Evolutionary conservation across 2,113 vertebrate species (phyloP).

Genomic region (Saccopteryx bilineata): DNA sequence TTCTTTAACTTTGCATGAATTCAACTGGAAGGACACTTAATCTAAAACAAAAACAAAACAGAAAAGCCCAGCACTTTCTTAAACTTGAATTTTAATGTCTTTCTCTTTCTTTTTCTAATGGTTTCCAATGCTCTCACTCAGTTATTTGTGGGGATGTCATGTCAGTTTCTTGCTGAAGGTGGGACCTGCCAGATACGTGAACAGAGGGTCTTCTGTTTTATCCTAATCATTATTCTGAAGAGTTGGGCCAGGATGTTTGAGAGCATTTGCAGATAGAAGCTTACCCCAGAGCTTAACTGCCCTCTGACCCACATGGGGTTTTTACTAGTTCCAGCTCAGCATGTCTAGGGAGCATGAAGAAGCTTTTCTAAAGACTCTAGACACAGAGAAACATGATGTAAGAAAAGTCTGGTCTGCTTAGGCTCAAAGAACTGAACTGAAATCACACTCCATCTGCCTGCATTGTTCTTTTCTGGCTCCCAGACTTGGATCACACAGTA

Average conservation of each 20-base stretch:
- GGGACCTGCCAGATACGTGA: conserved; percentile 67
- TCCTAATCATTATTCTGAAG: conserved; percentile 87
- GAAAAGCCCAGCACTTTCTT: background rate
- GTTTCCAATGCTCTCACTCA: conserved; percentile 52
- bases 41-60: conserved; percentile 53
- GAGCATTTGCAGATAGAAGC: conserved; percentile 78
- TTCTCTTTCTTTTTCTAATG: conserved; percentile 73
- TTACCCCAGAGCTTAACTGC: conserved; percentile 81
- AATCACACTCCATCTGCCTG: conserved; percentile 49
- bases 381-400: conserved; percentile 66
- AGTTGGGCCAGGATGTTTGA: conserved; percentile 76
- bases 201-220: conserved; percentile 87
- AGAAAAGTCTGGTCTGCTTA: conserved; percentile 64
- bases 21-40: background rate
- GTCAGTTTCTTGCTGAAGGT: conserved; percentile 66
- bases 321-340: conserved; percentile 81
- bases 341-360: conserved; percentile 74
- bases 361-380: conserved; percentile 84
- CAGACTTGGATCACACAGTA: conserved; percentile 63
- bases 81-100: conserved; percentile 31
- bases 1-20: conserved; percentile 50
- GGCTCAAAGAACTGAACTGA: background rate
- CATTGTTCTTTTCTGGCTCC: conserved; percentile 69
- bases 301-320: conserved; percentile 83
- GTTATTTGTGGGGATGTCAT: conserved; percentile 62